These are phyloP conservation scores for Pogonomyrmex barbatus DNA, from an alignment of 1,140 invertebrate genomes.

Conservation along the genomic window DNA sequence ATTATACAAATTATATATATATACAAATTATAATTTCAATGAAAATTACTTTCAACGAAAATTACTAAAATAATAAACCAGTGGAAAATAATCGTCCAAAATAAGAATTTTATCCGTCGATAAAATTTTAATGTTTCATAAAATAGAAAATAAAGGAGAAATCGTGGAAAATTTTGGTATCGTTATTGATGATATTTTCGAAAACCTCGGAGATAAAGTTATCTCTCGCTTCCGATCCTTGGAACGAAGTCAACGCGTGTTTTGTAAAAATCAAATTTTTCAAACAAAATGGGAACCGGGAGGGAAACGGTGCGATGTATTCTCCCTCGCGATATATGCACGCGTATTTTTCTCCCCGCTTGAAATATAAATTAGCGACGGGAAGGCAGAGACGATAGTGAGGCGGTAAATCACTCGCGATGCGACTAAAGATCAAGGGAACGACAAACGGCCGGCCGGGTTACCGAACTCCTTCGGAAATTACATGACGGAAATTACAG, in stretches of 20 bases:
- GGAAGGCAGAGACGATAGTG: conserved; percentile 37
- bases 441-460: conserved; percentile 48
- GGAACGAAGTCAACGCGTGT: neutral
- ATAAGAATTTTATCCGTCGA: neutral
- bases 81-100: neutral
- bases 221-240: neutral
- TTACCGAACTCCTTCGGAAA: conserved; percentile 66
- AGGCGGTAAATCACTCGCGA: conserved; percentile 68
- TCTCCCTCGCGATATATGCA: neutral
- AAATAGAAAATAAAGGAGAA: neutral
- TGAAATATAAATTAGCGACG: conserved; percentile 69
- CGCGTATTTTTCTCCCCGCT: conserved; percentile 53
- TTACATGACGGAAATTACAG: conserved; percentile 59
- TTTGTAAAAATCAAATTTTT: neutral
- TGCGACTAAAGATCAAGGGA: conserved; percentile 68
- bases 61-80: neutral
- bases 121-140: neutral
- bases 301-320: neutral
- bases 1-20: neutral
- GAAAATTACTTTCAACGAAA: neutral
- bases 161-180: neutral
- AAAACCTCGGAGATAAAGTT: neutral
- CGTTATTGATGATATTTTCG: neutral
- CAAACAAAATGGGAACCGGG: neutral
- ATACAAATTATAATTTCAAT: too few relatives aligned